These are phyloP conservation scores for Aphis gossypii DNA, from an alignment of 1,140 invertebrate genomes.

Conservation along the genomic window DNA sequence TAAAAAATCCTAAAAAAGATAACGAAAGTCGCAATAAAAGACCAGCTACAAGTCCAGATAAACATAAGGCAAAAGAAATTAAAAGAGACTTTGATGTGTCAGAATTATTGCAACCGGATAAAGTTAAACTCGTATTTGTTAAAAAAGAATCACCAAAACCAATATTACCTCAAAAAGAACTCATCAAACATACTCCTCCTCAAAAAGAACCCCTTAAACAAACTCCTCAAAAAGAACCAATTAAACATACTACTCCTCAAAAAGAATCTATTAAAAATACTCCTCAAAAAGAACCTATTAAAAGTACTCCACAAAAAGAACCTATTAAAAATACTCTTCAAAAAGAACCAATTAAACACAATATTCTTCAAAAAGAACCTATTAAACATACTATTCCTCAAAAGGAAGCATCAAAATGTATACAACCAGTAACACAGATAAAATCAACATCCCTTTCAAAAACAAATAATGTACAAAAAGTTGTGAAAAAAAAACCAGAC, in stretches of 20 bases:
- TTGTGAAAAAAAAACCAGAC: conserved; percentile 59
- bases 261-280: not conserved
- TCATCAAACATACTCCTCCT: not conserved
- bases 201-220: conserved; percentile 22
- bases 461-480: conserved; percentile 19
- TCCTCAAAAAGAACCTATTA: not conserved
- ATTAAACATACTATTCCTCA: not conserved
- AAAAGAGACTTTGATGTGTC: conserved; percentile 61
- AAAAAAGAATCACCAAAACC: conserved; percentile 59
- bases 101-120: conserved; percentile 57
- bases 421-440: not conserved
- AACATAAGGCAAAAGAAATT: conserved; percentile 48
- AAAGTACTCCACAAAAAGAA: not conserved
- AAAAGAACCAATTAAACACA: not conserved
- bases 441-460: not conserved
- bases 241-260: not conserved
- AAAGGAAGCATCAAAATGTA: conserved; percentile 1
- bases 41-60: conserved; percentile 54
- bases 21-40: conserved; percentile 57
- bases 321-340: not conserved
- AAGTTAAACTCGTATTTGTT: conserved; percentile 54
- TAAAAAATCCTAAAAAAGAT: conserved; percentile 19
- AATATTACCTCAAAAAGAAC: conserved; percentile 54
- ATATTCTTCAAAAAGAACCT: conserved; percentile 38
- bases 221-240: not conserved